Base-by-base conservation (phyloP, 2,888 invertebrate species). In the Camponotus fellah region DNA sequence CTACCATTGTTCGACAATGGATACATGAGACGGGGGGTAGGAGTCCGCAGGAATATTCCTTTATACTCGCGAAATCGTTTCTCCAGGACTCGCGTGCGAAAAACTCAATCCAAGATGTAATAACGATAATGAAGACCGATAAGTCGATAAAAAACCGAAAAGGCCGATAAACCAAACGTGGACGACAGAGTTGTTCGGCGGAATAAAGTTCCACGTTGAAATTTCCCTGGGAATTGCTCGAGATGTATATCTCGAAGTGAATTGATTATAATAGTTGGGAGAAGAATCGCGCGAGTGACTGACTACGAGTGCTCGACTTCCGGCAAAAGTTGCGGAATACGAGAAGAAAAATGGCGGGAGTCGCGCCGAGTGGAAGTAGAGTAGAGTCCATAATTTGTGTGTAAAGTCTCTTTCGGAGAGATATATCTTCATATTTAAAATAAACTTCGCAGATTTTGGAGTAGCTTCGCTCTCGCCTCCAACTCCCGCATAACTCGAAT, bases 1-100 rank as follows among this genome's bases (percentile, higher is more conserved):
- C 91, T 85, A 64, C 88, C 88, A 92, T 92, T 92, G 92, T 92
- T 91, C 90, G 87, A 87, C 83, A 84, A 87, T 74, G 79, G 77
- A 64, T 80, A 81, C 82, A 37, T 85, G 56, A 82, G 83, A 46
- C 14, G 60, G 62, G 64, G 62, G 53, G 43, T 34, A 9, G 26
- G 40, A 26, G 58, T 12, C 32, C 21, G 6, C 6, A 62, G 12
- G n/a, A n/a, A 40, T 26, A n/a, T 46, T 64, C 26, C 46, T 62
- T 43, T 60, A 53, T 53, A 37, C 26, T 66, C 17, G 40, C 56
- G 3, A 72, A 60, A 17, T 72, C 46, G 34, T 60, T 14, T 60
- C 43, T 58, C 26, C 10, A 5, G 10, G 17, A 46, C 17, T 53
- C 40, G 32, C 40, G 32, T n/a, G 34, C 8, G 76, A 60, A 43